Evolutionary conservation across 2,113 vertebrate species (phyloP).

Genomic region (Coreoperca whiteheadi): DNA sequence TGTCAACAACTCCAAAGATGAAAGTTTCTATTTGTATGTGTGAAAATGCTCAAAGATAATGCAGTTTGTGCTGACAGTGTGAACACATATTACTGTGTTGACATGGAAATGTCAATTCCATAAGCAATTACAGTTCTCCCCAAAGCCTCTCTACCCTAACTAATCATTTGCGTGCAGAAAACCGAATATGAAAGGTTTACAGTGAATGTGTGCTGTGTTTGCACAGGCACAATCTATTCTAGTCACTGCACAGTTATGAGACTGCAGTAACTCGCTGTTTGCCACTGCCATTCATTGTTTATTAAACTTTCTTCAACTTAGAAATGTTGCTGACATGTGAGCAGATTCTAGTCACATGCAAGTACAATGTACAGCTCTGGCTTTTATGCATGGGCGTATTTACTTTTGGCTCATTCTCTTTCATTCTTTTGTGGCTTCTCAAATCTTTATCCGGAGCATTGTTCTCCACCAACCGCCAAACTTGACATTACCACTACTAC

Average conservation of each 20-base stretch:
- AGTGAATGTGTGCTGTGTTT: neutral
- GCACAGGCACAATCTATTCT: neutral
- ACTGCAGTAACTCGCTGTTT: neutral
- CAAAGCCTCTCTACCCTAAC: neutral
- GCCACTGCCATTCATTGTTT: neutral
- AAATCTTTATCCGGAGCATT: slow-evolving; percentile 6
- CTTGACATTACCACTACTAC: neutral
- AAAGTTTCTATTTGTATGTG: slow-evolving; percentile 1
- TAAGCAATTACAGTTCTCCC: neutral
- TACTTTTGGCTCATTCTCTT: neutral
- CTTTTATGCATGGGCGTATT: neutral
- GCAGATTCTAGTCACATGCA: neutral
- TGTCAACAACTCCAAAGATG: slow-evolving; percentile 1
- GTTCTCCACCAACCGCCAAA: neutral
- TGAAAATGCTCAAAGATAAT: slow-evolving; percentile 17
- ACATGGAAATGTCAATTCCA: slow-evolving; percentile 7
- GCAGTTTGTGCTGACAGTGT: neutral
- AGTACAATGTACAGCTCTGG: neutral
- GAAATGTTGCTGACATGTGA: neutral
- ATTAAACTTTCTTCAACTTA: neutral
- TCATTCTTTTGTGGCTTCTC: neutral
- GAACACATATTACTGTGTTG: neutral
- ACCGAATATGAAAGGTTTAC: neutral
- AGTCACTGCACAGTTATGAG: neutral
- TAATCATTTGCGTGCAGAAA: neutral